phyloP scores from a whole-genome alignment of 2,888 invertebrate genomes.

The Synanthedon formicaeformis region DNA sequence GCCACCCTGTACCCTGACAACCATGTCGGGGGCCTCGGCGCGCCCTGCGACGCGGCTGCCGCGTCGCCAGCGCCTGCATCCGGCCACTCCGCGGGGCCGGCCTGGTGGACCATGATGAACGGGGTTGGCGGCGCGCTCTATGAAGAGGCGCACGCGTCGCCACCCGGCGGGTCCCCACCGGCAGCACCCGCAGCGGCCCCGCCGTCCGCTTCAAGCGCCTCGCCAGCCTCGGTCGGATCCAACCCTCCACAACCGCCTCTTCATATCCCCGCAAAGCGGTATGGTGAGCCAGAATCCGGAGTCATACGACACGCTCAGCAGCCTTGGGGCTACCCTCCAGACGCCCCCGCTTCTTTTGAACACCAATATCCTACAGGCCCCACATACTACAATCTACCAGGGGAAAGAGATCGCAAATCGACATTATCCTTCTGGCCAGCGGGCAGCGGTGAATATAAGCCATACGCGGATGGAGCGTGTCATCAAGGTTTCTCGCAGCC shows the following conservation, averaged over 20 bases:
- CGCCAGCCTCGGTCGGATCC: slow-evolving; percentile 73
- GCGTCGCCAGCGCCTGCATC: slow-evolving; percentile 83
- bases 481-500: slow-evolving; percentile 79
- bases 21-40: slow-evolving; percentile 75
- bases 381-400: slow-evolving; percentile 81
- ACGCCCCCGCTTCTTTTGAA: slow-evolving; percentile 74
- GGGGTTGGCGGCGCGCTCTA: slow-evolving; percentile 81
- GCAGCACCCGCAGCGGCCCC: slow-evolving; percentile 78
- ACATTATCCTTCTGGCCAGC: slow-evolving; percentile 78
- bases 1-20: slow-evolving; percentile 87
- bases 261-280: slow-evolving; percentile 91
- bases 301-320: slow-evolving; percentile 83
- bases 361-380: slow-evolving; percentile 79
- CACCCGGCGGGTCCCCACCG: slow-evolving; percentile 72
- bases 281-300: slow-evolving; percentile 71
- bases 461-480: slow-evolving; percentile 71
- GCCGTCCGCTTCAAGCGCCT: slow-evolving; percentile 65
- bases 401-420: slow-evolving; percentile 74
- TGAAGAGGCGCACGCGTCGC: slow-evolving; percentile 77
- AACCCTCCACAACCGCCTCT: slow-evolving; percentile 82
- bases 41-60: slow-evolving; percentile 76
- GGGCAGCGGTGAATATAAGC: slow-evolving; percentile 73
- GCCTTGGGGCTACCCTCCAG: slow-evolving; percentile 81
- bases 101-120: slow-evolving; percentile 89
- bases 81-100: slow-evolving; percentile 86